These are phyloP conservation scores for Prunella strophiata DNA, from an alignment of 2,797 vertebrate genomes.

Conservation along the genomic window DNA sequence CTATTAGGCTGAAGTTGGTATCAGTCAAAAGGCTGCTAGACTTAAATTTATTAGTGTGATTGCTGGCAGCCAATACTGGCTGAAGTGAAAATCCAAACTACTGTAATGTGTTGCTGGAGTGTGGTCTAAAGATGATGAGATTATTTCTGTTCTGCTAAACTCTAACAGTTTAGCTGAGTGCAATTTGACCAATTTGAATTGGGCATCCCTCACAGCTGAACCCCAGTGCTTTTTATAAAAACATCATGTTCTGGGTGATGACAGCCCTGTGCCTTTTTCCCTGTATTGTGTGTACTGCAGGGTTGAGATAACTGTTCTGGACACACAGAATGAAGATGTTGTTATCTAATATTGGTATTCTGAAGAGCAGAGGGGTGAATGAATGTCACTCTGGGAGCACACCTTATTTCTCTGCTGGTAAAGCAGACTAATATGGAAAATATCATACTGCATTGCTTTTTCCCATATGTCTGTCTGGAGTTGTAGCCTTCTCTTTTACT, in stretches of 20 bases:
- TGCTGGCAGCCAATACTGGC: not conserved
- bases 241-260: not conserved
- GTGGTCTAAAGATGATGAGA: not conserved
- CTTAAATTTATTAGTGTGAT: not conserved
- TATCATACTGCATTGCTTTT: not conserved
- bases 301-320: not conserved
- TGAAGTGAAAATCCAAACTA: not conserved
- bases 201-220: not conserved
- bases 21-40: not conserved
- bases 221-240: not conserved
- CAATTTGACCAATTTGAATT: not conserved
- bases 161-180: not conserved
- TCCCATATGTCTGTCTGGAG: not conserved
- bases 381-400: not conserved
- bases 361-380: not conserved
- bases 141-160: conserved; percentile 4
- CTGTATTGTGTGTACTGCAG: not conserved
- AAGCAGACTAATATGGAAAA: not conserved
- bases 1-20: not conserved
- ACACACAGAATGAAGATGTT: not conserved
- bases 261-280: not conserved
- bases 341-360: not conserved
- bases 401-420: not conserved
- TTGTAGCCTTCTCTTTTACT: not conserved
- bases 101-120: not conserved